Evolutionary conservation across 2,888 invertebrate genomes (phyloP), one percentile per base, ranked within the genome.

Genomic region (Stenotaenia linearis): DNA sequence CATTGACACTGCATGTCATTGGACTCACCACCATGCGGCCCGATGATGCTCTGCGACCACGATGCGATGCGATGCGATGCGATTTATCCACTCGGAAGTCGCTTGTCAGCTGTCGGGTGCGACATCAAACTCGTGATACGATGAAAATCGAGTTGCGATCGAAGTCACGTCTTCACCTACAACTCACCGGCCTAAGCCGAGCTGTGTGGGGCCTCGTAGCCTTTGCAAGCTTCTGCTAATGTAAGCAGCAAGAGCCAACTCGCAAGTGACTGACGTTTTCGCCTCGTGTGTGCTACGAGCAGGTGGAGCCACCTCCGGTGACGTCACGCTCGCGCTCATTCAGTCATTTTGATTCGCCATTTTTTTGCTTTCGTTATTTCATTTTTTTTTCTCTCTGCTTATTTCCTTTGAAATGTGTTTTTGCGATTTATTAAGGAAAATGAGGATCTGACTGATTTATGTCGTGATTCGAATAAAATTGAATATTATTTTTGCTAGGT

Each of bases 1-100:
- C 79, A 79, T 79, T 79, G 79, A 79, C 79, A 74, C 75, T 76
- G 56, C 69, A 76, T 50, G 79, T 79, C 79, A 79, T 77, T 56
- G 79, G 40, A 79, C 79, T 77, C 77, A 79, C 69, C 74, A 37
- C 32, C 77, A 23, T 35, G 37, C 77, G 28, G 56, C 56, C 32
- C 18, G 78, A 21, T 21, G 30, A 61, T 78, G 21, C 21, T 32
- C 76, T 15, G 2, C 45, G 45, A 45, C 15, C 45, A 45, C 45
- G n/a, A 45, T 18, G n/a, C 45, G 45, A 45, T 45, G 45, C 45
- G 45, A 45, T 45, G 45, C 45, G 45, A 45, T 45, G 45, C 45
- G n/a, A 45, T 45, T 45, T 45, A 45, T 45, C 45, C 45, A 45
- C 45, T 45, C n/a, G 45, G n/a, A 45, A 45, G 45, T 45, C n/a